phyloP scores from a whole-genome alignment of 1,140 invertebrate genomes.

The Lucilia sericata region DNA sequence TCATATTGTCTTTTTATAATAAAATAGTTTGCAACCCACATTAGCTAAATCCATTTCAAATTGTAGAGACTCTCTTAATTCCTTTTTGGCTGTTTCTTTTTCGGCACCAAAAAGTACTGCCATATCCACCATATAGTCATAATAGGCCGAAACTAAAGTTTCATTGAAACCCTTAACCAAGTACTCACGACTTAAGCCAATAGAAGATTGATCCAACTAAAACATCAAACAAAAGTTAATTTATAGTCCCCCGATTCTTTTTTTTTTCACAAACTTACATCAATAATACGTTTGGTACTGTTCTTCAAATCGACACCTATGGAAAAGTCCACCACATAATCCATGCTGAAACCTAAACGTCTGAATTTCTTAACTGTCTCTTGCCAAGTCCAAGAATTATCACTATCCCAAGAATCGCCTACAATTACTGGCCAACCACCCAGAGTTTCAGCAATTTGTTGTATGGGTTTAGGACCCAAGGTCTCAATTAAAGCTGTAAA shows the following conservation, averaged over 20 bases:
- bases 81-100: constrained; percentile 74
- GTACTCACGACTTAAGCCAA: constrained; percentile 91
- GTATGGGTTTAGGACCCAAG: constrained; percentile 77
- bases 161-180: constrained; percentile 85
- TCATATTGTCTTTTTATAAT: constrained; percentile 16
- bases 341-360: constrained; percentile 83
- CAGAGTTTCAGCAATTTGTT: constrained; percentile 78
- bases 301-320: constrained; percentile 93
- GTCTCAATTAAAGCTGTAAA: constrained; percentile 77
- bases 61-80: constrained; percentile 85
- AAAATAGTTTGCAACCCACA: constrained; percentile 71
- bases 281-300: constrained; percentile 85
- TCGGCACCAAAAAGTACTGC: constrained; percentile 89
- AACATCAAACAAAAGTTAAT: constrained; percentile 46
- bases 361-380: constrained; percentile 85
- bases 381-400: constrained; percentile 81
- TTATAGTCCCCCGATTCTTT: too few species aligned
- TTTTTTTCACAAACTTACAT: constrained; percentile 74
- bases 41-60: constrained; percentile 96
- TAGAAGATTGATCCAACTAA: constrained; percentile 90
- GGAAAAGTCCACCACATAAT: constrained; percentile 93
- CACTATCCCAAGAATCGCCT: constrained; percentile 80
- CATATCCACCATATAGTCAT: constrained; percentile 88
- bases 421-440: constrained; percentile 93
- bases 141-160: constrained; percentile 83